Percentiles rank a stretch among this genome's conserved stretches.
Conservation (phyloP, 2,888 invertebrate genomes). For the Beris chalybata region DNA sequence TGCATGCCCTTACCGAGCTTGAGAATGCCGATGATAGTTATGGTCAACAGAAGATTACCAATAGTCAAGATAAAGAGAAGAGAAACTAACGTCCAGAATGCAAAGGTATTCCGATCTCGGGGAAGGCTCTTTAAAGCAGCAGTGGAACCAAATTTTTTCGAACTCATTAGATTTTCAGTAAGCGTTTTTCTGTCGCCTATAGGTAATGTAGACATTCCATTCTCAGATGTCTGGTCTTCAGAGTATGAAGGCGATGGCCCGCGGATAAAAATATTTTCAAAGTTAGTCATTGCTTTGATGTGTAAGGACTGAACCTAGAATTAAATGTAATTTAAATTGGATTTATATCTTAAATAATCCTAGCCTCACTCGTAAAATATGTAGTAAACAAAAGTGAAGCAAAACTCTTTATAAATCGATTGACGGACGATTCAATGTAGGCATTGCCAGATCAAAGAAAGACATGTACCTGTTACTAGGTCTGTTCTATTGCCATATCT, state of each 20-base stretch:
- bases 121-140: constrained; percentile 12
- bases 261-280: constrained; percentile 53
- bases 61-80: constrained; percentile 72
- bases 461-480: too few species aligned
- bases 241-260: constrained; percentile 54
- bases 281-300: constrained; percentile 45
- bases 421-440: constrained; percentile 29
- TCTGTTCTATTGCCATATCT: too few species aligned
- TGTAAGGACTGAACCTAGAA: neutral
- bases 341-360: too few species aligned
- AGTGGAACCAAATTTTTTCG: constrained; percentile 3
- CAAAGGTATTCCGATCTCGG: constrained; percentile 59
- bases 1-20: constrained; percentile 82
- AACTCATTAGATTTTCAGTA: neutral
- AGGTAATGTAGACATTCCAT: constrained; percentile 46
- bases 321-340: neutral
- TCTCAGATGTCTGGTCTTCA: constrained; percentile 51
- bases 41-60: constrained; percentile 77
- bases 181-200: constrained; percentile 34
- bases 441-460: constrained; percentile 27
- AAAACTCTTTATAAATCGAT: constrained; percentile 32
- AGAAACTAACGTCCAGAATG: constrained; percentile 77
- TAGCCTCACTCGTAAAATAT: too few species aligned
- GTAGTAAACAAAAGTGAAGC: constrained; percentile 9
- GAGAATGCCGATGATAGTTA: constrained; percentile 79